These are phyloP conservation scores for Brachionus plicatilis DNA, from an alignment of 1,140 invertebrate species.

Conservation along the genomic window DNA sequence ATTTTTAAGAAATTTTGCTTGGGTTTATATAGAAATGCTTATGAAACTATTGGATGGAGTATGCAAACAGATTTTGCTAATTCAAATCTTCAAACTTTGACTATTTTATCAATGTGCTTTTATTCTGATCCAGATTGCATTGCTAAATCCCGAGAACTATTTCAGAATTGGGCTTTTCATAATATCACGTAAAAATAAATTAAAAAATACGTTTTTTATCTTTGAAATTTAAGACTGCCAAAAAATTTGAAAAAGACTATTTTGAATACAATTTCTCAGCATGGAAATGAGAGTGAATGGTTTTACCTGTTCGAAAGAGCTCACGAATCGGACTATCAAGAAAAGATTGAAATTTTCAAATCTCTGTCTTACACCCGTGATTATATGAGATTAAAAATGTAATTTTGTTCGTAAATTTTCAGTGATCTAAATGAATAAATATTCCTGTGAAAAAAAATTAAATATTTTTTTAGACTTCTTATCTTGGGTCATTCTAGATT, in stretches of 20 bases:
- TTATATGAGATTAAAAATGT: not conserved
- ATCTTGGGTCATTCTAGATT: not conserved
- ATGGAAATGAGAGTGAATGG: conserved; percentile 21
- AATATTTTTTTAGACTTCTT: not conserved
- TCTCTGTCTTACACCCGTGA: not conserved
- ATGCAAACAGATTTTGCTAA: not conserved
- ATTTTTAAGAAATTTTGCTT: not conserved
- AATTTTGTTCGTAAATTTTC: not conserved
- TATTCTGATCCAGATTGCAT: conserved; percentile 4
- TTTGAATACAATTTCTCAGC: not conserved
- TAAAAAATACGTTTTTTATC: not conserved
- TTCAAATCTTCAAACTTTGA: not conserved
- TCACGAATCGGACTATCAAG: not conserved
- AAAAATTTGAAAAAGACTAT: not conserved
- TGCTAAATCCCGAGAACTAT: not conserved
- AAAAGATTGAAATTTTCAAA: conserved; percentile 8
- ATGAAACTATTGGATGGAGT: not conserved
- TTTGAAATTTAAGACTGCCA: not conserved
- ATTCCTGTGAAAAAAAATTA: not conserved
- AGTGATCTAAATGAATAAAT: not conserved
- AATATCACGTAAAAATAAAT: not conserved
- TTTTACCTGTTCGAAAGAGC: not conserved
- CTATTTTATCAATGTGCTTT: not conserved
- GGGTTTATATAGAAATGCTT: not conserved
- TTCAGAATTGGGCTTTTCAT: not conserved